Evolutionary conservation across 2,797 vertebrate species (phyloP).

Genomic region (Chanos chanos): DNA sequence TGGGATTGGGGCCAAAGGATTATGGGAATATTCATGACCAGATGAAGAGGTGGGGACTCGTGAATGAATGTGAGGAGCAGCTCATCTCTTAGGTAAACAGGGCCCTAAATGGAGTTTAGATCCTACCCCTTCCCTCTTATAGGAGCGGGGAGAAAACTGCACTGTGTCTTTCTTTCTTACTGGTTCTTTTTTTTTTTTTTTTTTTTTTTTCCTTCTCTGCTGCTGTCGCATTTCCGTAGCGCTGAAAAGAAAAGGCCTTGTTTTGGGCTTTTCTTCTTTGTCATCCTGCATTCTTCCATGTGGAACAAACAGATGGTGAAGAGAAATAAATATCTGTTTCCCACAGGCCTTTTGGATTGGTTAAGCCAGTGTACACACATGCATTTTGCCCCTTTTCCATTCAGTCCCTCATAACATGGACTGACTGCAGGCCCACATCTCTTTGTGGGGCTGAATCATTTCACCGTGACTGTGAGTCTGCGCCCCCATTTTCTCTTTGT

Average conservation of each 20-base stretch:
- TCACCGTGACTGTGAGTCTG: no score
- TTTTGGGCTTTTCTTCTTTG: constrained; percentile 58
- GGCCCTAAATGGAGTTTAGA: constrained; percentile 77
- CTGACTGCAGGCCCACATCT: constrained; percentile 46
- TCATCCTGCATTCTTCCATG: constrained; percentile 51
- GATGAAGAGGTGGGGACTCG: constrained; percentile 80
- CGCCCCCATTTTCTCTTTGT: no score
- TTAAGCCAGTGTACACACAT: constrained; percentile 43
- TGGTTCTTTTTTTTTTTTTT: constrained; percentile 53
- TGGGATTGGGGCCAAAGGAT: constrained; percentile 82
- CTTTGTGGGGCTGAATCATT: neutral
- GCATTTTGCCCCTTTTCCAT: neutral
- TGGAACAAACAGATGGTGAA: constrained; percentile 70
- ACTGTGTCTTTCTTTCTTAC: no score
- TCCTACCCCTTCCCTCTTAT: constrained; percentile 57
- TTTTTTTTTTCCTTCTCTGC: constrained; percentile 51
- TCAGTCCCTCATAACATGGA: constrained; percentile 42
- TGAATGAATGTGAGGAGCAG: constrained; percentile 84
- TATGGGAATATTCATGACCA: constrained; percentile 96
- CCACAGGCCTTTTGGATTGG: constrained; percentile 45
- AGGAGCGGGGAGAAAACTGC: constrained; percentile 53
- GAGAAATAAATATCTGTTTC: constrained; percentile 66
- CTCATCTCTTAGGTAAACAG: constrained; percentile 96
- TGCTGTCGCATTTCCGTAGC: constrained; percentile 55
- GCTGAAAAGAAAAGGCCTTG: constrained; percentile 61